These are phyloP conservation scores for Pandion haliaetus DNA, from an alignment of 2,113 vertebrate species.

Conservation along the genomic window DNA sequence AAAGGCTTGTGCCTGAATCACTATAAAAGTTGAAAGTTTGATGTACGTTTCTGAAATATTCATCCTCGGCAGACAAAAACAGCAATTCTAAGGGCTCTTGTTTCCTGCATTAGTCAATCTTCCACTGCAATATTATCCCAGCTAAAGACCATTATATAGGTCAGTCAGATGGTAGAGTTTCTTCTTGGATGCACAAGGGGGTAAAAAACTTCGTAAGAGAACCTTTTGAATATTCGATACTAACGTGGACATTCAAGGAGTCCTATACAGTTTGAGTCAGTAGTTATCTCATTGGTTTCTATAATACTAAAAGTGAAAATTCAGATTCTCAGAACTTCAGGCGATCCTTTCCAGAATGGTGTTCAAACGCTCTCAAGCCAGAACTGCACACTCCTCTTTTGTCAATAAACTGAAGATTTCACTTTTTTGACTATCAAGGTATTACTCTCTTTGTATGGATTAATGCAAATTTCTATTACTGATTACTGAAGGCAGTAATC, in stretches of 20 bases:
- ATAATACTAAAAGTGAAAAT: neutral
- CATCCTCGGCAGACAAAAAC: neutral
- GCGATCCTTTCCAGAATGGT: neutral
- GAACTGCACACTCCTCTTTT: neutral
- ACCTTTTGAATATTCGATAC: neutral
- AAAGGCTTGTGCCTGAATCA: neutral
- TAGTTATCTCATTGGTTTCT: neutral
- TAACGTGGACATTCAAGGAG: neutral
- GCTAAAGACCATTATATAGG: neutral
- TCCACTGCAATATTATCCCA: neutral
- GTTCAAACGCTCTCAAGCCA: neutral
- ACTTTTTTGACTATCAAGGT: neutral
- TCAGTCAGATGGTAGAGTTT: neutral
- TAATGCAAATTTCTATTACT: neutral
- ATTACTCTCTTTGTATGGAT: neutral
- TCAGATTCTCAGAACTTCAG: neutral
- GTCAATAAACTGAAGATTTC: neutral
- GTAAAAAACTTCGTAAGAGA: neutral
- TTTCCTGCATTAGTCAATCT: neutral
- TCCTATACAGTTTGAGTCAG: neutral
- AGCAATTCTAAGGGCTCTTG: neutral
- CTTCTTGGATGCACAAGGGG: neutral
- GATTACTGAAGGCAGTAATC: neutral
- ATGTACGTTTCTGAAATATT: neutral
- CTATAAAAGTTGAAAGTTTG: neutral